These are phyloP conservation scores for Phoxinus phoxinus DNA, from an alignment of 2,113 vertebrate species.

Conservation along the genomic window DNA sequence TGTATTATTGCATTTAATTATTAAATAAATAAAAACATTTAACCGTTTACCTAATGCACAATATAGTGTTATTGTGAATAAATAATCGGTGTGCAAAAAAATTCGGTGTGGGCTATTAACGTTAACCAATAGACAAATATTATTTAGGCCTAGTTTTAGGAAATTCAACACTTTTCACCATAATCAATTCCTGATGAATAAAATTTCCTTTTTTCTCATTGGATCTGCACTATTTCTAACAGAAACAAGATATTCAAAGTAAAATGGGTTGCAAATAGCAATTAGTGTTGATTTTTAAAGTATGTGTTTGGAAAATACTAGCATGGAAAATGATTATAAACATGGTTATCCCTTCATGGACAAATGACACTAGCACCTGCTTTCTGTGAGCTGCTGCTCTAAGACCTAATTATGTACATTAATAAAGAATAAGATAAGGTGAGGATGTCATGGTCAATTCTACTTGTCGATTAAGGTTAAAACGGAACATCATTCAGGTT, in stretches of 20 bases:
- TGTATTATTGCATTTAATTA: not conserved
- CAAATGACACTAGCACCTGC: constrained; percentile 3
- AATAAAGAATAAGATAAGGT: too few species aligned
- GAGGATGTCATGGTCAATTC: too few species aligned
- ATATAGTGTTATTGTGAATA: not conserved
- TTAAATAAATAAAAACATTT: too few species aligned
- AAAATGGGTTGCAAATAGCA: not conserved
- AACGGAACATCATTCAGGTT: too few species aligned
- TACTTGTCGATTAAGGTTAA: too few species aligned
- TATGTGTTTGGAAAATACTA: not conserved
- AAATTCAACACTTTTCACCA: not conserved
- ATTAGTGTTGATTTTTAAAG: not conserved
- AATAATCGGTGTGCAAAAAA: too few species aligned
- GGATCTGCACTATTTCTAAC: too few species aligned
- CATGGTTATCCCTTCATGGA: constrained; percentile 13
- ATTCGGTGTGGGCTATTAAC: not conserved
- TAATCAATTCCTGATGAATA: too few species aligned
- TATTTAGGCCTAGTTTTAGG: not conserved
- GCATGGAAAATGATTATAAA: constrained; percentile 45
- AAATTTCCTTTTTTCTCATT: too few species aligned
- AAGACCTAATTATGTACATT: too few species aligned
- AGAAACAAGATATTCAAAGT: not conserved
- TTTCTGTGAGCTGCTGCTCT: not conserved
- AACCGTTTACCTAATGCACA: too few species aligned
- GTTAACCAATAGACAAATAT: not conserved